Evolutionary conservation across 23 tunicate species (phyloP), one percentile per base, ranked within the genome.

Genomic region (Diplosoma virens): DNA sequence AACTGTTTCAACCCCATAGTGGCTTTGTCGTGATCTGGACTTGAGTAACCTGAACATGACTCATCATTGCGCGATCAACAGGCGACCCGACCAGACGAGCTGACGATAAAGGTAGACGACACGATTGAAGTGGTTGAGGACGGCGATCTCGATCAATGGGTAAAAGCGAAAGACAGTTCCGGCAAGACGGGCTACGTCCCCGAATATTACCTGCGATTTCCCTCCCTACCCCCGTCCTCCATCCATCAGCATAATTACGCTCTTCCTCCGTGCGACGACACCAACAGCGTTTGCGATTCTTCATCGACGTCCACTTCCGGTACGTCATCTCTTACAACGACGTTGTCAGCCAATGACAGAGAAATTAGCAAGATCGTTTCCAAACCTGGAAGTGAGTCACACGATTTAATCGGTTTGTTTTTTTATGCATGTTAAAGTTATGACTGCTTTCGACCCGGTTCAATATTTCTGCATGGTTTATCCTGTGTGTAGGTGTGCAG

Each of bases 121-220:
- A 54, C 25, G 23, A 64, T 90, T n/a, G 97, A 90, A 58, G 97
- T 84, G 0, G 90, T 90, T 17, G 97, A 90, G 47, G 97, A 90
- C 56, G 97, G 97, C 0, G 97, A 90, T 63, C 55, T 90, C 4
- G 97, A 90, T 55, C 97, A 90, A 61, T 90, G 97, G 97, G 97
- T 90, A 0, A 90, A 90, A 56, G 97, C 97, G 14, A 60, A 33
- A 28, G 71, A 90, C 59, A 31, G 28, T 17, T 21, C 48, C 37
- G 86, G 86, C 32, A 22, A 37, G 1, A 55, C 79, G 21, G 97
- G 97, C 29, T 90, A 90, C 33, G 90, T 90, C 7, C 97, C 97
- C 21, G 97, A 90, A 78, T 73, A 90, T 32, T 90, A 90, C 68
- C 63, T 90, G 25, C 86, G 84, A 24, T 90, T 90, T 71, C 88